Evolutionary conservation across 1,140 invertebrate species (phyloP), one percentile per base, ranked within the genome.

Genomic region (Sarcophaga peregrina): DNA sequence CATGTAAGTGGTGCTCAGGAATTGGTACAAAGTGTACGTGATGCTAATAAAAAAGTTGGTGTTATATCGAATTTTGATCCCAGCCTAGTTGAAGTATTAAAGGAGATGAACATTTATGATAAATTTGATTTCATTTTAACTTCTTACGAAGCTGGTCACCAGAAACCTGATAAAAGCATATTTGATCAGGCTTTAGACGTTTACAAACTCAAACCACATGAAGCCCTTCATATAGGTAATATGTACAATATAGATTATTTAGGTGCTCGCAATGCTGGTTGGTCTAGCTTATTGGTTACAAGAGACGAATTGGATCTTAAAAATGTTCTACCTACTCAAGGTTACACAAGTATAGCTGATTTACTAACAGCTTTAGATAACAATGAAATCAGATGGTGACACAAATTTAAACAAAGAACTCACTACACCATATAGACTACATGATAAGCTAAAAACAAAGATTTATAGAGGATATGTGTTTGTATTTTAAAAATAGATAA

Each of bases 141-240:
- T 8, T 90, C 89, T 7, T 89, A 90, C 83, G 89, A 90, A 37
- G 85, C 86, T 11, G 87, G 87, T 15, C 81, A 85, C 15, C 85
- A 86, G 83, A 90, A 90, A 62, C 89, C 89, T 4, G 80, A 88
- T 54, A 48, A 50, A 15, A 81, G 76, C 4, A 90, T 90, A 45
- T 90, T 90, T n/a, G 15, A 85, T 4, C 82, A 83, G 3, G 84
- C 89, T 0, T 9, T 90, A 25, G n/a, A 85, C 8, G 62, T 74
- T 4, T 78, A 83, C 15, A 20, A 80, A 4, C 91, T 93, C 15
- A 83, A 84, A 54, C 90, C 95, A 0, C 83, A 90, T 4, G 92
- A 96, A 86, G 94, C 95, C 9, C 87, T 97, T 1, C 97, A 98
- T 89, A 93, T 98, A 83, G 97, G 97, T 13, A 95, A 98, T 91